Conservation (phyloP, 2,797 vertebrate genomes). For the Scomberomorus guttatus region DNA sequence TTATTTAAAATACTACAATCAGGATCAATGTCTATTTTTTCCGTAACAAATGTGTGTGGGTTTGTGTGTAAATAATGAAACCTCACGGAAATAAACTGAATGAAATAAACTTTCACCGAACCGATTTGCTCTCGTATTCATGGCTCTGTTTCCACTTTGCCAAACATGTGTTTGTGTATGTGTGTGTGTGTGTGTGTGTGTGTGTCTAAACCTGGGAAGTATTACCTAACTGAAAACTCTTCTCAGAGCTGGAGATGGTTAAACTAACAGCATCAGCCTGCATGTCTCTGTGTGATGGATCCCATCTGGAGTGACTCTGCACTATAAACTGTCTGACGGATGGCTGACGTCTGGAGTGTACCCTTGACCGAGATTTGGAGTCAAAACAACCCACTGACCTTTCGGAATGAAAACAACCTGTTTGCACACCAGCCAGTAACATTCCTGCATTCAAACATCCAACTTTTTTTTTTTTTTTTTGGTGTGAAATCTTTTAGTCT, state of each 20-base stretch:
- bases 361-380: constrained; percentile 34
- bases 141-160: constrained; percentile 8
- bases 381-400: constrained; percentile 51
- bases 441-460: constrained; percentile 33
- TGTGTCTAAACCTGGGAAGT: constrained; percentile 13
- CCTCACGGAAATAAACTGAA: background rate
- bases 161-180: background rate
- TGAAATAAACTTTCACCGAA: constrained; percentile 15
- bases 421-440: constrained; percentile 31
- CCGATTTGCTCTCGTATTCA: background rate
- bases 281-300: constrained; percentile 47
- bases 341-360: constrained; percentile 39
- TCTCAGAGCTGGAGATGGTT: constrained; percentile 50
- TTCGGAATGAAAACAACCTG: constrained; percentile 57
- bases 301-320: constrained; percentile 68
- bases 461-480: background rate
- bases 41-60: background rate
- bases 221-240: constrained; percentile 41
- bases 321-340: constrained; percentile 57
- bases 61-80: constrained; percentile 10
- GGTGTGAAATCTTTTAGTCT: background rate
- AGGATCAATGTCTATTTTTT: background rate
- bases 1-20: background rate
- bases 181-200: background rate
- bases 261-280: constrained; percentile 49